Evolutionary conservation across 2,113 vertebrate species (phyloP), one percentile per base, ranked within the genome.

Genomic region (Pagrus major): DNA sequence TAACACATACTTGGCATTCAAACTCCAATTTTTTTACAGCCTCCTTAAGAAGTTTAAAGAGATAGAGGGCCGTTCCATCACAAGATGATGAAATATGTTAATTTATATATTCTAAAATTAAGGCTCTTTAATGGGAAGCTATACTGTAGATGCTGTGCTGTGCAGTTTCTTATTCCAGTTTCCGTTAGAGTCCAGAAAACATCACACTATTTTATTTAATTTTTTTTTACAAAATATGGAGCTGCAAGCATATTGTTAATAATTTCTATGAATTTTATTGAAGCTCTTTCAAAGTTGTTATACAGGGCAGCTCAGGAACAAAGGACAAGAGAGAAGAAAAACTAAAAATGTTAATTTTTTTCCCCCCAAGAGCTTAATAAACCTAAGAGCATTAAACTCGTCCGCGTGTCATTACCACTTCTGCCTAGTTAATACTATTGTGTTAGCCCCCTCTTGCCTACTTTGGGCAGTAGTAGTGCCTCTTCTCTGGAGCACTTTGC

Each of bases 41-140:
- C 39, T 66, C 46, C 58, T 69, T 56, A 16, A 54, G 58, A 73
- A 81, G 88, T 89, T 88, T 88, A 87, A 91, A 54, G 6, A 61
- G 65, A 89, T 83, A 59, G 84, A 86, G 73, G 33, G 21, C 25
- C 23, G 31, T 66, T 82, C 85, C 83, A 80, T 90, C 60, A 74
- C 70, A 66, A 73, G 85, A 71, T 91, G 81, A 91, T 92, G 79
- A 75, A 87, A 90, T 86, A 39, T 80, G 80, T 88, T 80, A 27
- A 91, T 88, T 78, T 58, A 70, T 61, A 76, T 73, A 63, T 63
- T 74, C 35, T 74, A 54, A 80, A 90, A 79, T 89, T 39, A 89
- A 68, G 25, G 55, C 39, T 75, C 15, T 78, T 42, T 63, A 69
- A 86, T 27, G 64, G 55, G 55, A 79, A 71, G 23, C 39, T 47